Percentiles rank a stretch among this genome's conserved stretches.
Evolutionary conservation across 2,113 vertebrate species (phyloP).

Genomic region (Cynopterus brachyotis): DNA sequence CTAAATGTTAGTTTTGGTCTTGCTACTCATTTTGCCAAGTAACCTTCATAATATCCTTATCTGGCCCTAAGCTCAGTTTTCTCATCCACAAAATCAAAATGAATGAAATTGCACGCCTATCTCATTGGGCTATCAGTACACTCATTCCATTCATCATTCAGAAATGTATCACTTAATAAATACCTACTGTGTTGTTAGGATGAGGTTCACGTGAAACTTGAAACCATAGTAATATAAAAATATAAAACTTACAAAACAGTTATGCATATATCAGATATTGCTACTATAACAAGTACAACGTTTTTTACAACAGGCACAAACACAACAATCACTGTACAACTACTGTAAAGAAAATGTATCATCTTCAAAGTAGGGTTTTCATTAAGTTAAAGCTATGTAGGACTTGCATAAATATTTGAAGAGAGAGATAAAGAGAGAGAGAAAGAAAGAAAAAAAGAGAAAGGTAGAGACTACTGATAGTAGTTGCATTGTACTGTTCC

Average conservation of each 20-base stretch:
- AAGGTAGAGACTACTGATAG: neutral
- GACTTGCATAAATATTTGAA: neutral
- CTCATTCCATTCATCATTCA: neutral
- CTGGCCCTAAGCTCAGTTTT: neutral
- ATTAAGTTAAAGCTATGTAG: neutral
- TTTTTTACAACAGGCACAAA: neutral
- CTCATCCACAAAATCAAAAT: slow-evolving; percentile 10
- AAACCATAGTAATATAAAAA: neutral
- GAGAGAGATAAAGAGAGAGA: neutral
- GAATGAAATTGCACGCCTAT: neutral
- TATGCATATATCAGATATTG: neutral
- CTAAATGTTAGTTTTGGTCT: neutral
- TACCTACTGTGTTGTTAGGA: neutral
- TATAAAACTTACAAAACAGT: neutral
- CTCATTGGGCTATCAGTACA: neutral
- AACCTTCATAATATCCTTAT: neutral
- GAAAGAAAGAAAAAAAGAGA: neutral
- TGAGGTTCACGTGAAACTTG: neutral
- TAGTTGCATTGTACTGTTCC: neutral
- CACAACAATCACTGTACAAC: neutral
- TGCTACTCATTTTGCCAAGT: neutral
- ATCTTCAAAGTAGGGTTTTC: neutral
- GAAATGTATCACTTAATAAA: neutral
- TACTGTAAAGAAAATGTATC: neutral
- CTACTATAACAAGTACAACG: neutral